Base-by-base conservation (phyloP, 2,113 vertebrate genomes). In the Oplegnathus fasciatus region DNA sequence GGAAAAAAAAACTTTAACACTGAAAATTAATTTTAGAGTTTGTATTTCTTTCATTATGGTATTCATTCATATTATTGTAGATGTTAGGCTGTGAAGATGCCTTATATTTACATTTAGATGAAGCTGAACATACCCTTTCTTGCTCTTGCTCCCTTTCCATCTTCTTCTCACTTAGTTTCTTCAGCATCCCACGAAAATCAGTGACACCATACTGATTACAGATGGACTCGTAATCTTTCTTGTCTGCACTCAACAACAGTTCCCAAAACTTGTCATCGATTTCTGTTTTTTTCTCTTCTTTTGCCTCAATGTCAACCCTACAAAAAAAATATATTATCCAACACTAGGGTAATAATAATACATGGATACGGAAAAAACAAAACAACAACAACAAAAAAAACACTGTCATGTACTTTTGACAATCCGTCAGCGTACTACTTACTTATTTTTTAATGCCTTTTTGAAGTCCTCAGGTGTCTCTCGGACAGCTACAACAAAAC, bases 101-200 rank as follows among this genome's bases (percentile, higher is more conserved):
- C 32, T 58, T 8, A 8, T 42, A 67, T 60, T 58, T 26, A n/a
- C 6, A 65, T 58, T 40, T 28, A n/a, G 2, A 15, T 69, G 1
- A 54, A 42, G 10, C 2, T 69, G 17, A 52, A 76, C 72, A 75
- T 86, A 98, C 97, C 96, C 92, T 86, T 0, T 91, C 92, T 71
- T 97, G 95, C 69, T 95, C 92, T 75, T 82, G 89, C 71, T 97
- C 96, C 4, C 87, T 86, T 46, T 96, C 96, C 10, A 80, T 86
- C 86, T 92, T 97, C 80, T 97, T 93, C 86, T 96, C 93, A 62
- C 94, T 96, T 64, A 98, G 94, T 92, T 93, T 97, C 42, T 90
- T 97, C 83, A 98, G 91, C 96, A 98, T 97, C 82, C 97, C 91
- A 2, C 97, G 96, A 77, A 96, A 97, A 88, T 98, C 96, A 3